Evolutionary conservation across 2,888 invertebrate species (phyloP).

Genomic region (Campoplex nolae): DNA sequence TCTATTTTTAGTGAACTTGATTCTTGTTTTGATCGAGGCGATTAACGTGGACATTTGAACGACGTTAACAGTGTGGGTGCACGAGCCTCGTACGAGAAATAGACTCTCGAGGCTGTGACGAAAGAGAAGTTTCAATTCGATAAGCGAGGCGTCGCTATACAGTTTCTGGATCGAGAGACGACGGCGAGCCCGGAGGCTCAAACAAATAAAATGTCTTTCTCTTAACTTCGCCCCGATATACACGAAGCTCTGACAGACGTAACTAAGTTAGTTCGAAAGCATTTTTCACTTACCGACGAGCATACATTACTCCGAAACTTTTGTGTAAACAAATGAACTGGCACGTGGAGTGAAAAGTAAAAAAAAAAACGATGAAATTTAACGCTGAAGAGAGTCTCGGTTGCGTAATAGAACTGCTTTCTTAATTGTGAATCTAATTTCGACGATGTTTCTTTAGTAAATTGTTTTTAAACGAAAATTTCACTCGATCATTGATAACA

Average conservation of each 20-base stretch:
- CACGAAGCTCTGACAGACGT: conserved; percentile 1
- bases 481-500: neutral
- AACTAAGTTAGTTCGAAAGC: conserved; percentile 22
- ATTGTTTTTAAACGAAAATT: neutral
- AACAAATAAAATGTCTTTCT: conserved; percentile 40
- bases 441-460: neutral
- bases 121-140: conserved; percentile 1
- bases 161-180: neutral
- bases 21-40: neutral
- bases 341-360: neutral
- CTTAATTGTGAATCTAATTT: neutral
- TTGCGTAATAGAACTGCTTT: neutral
- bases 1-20: neutral
- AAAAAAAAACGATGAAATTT: neutral
- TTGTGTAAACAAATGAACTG: conserved; percentile 21
- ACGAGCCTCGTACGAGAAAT: neutral
- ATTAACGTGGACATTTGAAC: neutral
- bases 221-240: conserved; percentile 14
- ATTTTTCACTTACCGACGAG: conserved; percentile 26
- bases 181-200: conserved; percentile 1
- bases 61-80: conserved; percentile 12
- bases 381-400: neutral
- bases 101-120: neutral
- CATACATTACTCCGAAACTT: conserved; percentile 27
- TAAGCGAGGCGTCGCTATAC: neutral